These are phyloP conservation scores for Pygoscelis antarcticus DNA, from an alignment of 2,113 vertebrate genomes.

Conservation along the genomic window DNA sequence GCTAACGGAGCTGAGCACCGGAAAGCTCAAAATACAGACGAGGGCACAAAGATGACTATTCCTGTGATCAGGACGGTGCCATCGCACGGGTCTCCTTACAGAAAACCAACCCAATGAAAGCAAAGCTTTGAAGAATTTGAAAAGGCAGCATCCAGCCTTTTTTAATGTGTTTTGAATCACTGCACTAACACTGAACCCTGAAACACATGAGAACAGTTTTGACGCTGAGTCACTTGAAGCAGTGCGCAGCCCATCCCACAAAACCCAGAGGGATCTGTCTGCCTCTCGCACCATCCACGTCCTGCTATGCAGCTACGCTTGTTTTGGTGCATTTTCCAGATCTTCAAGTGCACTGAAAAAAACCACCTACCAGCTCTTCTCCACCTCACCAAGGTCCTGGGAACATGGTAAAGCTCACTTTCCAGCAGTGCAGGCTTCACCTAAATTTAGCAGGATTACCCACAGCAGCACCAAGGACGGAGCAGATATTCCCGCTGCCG, in stretches of 20 bases:
- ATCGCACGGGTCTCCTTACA: accelerated
- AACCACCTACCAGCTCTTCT: background rate
- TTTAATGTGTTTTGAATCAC: background rate
- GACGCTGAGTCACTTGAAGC: background rate
- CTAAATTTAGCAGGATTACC: background rate
- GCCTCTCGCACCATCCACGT: background rate
- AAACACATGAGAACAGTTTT: background rate
- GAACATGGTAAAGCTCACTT: background rate
- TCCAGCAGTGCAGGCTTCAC: background rate
- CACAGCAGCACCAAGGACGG: background rate
- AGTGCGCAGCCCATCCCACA: background rate
- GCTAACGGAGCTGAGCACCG: background rate
- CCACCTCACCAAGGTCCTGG: background rate
- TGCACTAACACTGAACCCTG: background rate
- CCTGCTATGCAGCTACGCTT: accelerated
- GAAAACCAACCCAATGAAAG: background rate
- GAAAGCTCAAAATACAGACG: background rate
- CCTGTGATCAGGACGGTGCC: background rate
- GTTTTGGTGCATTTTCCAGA: background rate
- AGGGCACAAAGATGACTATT: background rate
- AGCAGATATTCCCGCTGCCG: background rate
- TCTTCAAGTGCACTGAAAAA: background rate
- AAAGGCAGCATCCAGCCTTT: background rate
- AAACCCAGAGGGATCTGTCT: background rate
- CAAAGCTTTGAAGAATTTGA: background rate